Evolutionary conservation across 2,888 invertebrate genomes (phyloP).

Genomic region (Shargacucullia verbasci): DNA sequence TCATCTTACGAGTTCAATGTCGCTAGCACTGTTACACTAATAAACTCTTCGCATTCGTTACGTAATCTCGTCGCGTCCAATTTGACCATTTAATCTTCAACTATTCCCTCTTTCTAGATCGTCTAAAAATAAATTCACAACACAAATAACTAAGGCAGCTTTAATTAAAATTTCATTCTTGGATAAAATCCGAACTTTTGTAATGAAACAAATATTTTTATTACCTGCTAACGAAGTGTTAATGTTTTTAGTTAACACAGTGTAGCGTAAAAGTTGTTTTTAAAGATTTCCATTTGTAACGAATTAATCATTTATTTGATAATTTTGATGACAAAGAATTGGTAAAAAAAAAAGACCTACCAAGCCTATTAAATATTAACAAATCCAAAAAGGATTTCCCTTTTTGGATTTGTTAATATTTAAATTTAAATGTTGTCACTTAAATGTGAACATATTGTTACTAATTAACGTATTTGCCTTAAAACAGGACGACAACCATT

Average conservation of each 20-base stretch:
- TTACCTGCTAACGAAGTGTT: too few species aligned
- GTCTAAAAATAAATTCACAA: slow-evolving; percentile 47
- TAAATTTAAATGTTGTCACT: slow-evolving; percentile 32
- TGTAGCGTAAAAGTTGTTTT: too few species aligned
- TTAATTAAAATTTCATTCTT: slow-evolving; percentile 41
- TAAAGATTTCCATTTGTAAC: too few species aligned
- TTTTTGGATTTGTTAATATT: too few species aligned
- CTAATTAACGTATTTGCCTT: slow-evolving; percentile 60
- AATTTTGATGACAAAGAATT: neutral
- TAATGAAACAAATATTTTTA: too few species aligned
- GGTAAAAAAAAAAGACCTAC: neutral
- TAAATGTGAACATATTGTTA: slow-evolving; percentile 49
- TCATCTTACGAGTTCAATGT: slow-evolving; percentile 42
- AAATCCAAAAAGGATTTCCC: slow-evolving; percentile 34
- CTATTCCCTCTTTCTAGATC: slow-evolving; percentile 20
- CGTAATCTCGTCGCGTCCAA: slow-evolving; percentile 46
- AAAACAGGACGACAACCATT: slow-evolving; percentile 53
- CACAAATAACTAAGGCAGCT: slow-evolving; percentile 40
- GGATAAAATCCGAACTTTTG: slow-evolving; percentile 8
- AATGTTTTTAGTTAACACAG: too few species aligned
- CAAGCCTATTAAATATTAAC: slow-evolving; percentile 6
- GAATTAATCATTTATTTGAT: too few species aligned
- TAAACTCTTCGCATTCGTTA: slow-evolving; percentile 39
- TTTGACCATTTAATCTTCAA: slow-evolving; percentile 47
- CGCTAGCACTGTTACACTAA: slow-evolving; percentile 32